Conservation (phyloP, 2,888 invertebrate species). For the Nesidiocoris tenuis region DNA sequence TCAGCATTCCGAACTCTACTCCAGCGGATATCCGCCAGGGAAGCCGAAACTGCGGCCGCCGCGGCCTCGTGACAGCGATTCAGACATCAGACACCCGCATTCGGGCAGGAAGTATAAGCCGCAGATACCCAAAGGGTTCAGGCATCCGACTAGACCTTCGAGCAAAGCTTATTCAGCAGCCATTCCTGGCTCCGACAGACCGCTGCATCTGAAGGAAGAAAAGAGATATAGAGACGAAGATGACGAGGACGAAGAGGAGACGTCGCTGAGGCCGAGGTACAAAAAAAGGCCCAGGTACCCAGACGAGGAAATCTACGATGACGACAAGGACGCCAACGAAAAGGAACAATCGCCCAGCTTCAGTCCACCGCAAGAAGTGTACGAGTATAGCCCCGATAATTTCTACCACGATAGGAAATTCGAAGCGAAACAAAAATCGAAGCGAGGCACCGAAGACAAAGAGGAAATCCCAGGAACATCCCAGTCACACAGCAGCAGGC, state of each 20-base stretch:
- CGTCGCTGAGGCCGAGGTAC: slow-evolving; percentile 9
- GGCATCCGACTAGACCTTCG: slow-evolving; percentile 12
- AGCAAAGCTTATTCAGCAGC: slow-evolving; percentile 46
- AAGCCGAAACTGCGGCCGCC: slow-evolving; percentile 11
- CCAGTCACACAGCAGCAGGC: not conserved
- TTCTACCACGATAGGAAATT: slow-evolving; percentile 45
- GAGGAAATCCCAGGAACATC: not conserved
- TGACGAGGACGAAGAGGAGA: slow-evolving; percentile 41
- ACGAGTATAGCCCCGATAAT: slow-evolving; percentile 30
- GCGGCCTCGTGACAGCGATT: slow-evolving; percentile 8
- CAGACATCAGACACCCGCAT: slow-evolving; percentile 25
- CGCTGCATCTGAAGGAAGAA: slow-evolving; percentile 28
- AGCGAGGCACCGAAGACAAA: slow-evolving; percentile 29
- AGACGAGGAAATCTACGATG: slow-evolving; percentile 37
- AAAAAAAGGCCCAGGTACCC: slow-evolving; percentile 15
- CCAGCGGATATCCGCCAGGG: slow-evolving; percentile 47
- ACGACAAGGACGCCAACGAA: slow-evolving; percentile 18
- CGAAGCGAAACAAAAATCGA: slow-evolving; percentile 30
- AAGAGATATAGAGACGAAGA: slow-evolving; percentile 26
- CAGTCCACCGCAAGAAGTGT: slow-evolving; percentile 15
- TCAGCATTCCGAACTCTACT: slow-evolving; percentile 48
- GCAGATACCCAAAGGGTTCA: not conserved
- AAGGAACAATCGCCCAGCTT: not conserved
- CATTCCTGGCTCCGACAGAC: slow-evolving; percentile 41
- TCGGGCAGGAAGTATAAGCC: slow-evolving; percentile 24